Percentiles rank a stretch among this genome's conserved stretches.
Evolutionary conservation across 2,113 vertebrate species (phyloP).

Genomic region (Halcyon malimbica): DNA sequence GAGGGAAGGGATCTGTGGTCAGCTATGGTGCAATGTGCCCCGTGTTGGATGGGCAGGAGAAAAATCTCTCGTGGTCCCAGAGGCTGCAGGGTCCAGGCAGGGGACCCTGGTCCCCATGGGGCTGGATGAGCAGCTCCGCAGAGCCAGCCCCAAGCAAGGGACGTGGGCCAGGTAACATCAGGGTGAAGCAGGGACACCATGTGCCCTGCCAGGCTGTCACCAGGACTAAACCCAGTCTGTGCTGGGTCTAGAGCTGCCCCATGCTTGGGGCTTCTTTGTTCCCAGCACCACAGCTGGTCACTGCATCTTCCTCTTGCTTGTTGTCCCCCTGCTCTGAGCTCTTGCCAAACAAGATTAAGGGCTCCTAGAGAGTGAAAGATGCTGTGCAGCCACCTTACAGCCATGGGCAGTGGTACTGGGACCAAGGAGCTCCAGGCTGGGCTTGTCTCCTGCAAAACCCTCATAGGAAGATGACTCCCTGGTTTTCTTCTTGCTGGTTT

Average conservation of each 20-base stretch:
- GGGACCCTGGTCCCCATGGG: not conserved
- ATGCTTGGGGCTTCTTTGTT: not conserved
- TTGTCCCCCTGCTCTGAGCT: not conserved
- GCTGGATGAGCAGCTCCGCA: not conserved
- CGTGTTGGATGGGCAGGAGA: accelerated
- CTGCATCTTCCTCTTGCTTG: not conserved
- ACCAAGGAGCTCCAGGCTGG: not conserved
- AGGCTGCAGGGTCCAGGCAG: not conserved
- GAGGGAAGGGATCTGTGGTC: not conserved
- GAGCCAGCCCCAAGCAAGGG: not conserved
- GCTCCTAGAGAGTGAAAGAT: not conserved
- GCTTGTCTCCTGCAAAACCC: not conserved
- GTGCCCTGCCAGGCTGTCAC: not conserved
- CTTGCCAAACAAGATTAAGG: not conserved
- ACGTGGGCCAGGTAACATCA: accelerated
- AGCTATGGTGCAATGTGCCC: accelerated
- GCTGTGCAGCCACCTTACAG: not conserved
- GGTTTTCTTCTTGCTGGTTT: not conserved
- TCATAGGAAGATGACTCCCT: not conserved
- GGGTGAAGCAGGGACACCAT: not conserved
- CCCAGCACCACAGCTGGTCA: not conserved
- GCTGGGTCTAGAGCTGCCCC: not conserved
- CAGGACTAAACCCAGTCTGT: not conserved
- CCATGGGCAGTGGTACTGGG: not conserved
- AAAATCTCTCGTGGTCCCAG: not conserved